Percentiles rank a stretch among this genome's conserved stretches.
phyloP scores from a whole-genome alignment of 2,888 invertebrate genomes.

The Phortica okadai region DNA sequence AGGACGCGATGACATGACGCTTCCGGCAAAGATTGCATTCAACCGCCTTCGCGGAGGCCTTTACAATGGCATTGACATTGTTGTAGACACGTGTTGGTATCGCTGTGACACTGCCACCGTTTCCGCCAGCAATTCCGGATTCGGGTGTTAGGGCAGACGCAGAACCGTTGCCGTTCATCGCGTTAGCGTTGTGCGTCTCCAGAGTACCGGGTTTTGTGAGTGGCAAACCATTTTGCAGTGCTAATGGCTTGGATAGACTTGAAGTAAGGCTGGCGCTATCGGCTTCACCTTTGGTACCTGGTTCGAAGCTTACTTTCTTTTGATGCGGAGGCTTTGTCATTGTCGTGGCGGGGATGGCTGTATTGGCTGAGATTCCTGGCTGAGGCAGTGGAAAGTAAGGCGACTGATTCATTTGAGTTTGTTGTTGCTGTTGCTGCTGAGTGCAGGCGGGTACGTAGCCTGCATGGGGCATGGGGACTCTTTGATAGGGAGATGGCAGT shows the following conservation, averaged over 20 bases:
- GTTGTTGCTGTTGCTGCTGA: conserved; percentile 76
- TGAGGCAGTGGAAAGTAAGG: conserved; percentile 52
- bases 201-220: conserved; percentile 21
- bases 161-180: conserved; percentile 23
- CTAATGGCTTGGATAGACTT: conserved; percentile 57
- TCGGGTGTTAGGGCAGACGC: conserved; percentile 16
- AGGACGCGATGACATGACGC: conserved; percentile 86
- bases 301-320: conserved; percentile 86
- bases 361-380: conserved; percentile 75
- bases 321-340: conserved; percentile 78
- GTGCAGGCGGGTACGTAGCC: conserved; percentile 75
- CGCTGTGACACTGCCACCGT: conserved; percentile 72
- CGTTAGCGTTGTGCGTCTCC: neutral
- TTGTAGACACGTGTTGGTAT: conserved; percentile 77
- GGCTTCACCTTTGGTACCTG: conserved; percentile 82
- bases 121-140: conserved; percentile 53
- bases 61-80: conserved; percentile 77
- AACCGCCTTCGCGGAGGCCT: conserved; percentile 79
- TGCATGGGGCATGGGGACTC: conserved; percentile 80
- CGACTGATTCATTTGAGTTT: conserved; percentile 38
- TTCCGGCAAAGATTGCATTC: conserved; percentile 93
- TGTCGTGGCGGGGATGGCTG: conserved; percentile 55
- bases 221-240: conserved; percentile 66
- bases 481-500: conserved; percentile 79
- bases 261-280: conserved; percentile 48